Base-by-base conservation (phyloP, 1,140 invertebrate species). In the Nasonia longicornis region DNA sequence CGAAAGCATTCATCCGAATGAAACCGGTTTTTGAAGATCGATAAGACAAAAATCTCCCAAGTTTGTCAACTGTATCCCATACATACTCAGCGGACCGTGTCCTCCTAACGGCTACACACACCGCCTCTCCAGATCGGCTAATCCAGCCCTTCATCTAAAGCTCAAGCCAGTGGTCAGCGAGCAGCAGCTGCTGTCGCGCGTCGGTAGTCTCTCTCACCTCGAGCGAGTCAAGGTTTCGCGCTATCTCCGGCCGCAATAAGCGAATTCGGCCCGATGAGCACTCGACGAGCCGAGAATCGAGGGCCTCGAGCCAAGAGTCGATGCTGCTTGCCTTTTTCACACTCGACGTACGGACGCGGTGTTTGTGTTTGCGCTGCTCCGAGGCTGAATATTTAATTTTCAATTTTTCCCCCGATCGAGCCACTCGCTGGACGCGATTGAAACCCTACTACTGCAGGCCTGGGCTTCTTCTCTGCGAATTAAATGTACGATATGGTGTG, bases 231-330 rank as follows among this genome's bases (percentile, higher is more conserved):
- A 69, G 66, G 66, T 22, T 76, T 70, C 42, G 64, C 12, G 35
- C 69, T 79, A 79, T 72, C 69, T 58, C 22, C 31, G 20, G 72
- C 77, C 69, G 77, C 77, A 79, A 63, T 69, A 67, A 70, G 66
- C 66, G n/a, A 22, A 66, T 72, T 38, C 69, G 69, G 69, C 42
- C 66, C 48, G 69, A 38, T 52, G 63, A 58, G 35, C 20, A 66
- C 70, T 73, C 52, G 58, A 72, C 70, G 35, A 79, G 26, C 52
- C 78, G 78, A 64, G 38, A 79, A 66, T 63, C 66, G 16, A 38
- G 48, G 16, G 42, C 4, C 52, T 58, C 52, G 52, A 58, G 52
- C 52, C 52, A 58, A 58, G 20, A 58, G 52, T 58, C 16, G 52
- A 58, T 58, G 52, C 52, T 58, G 20, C 52, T 58, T 58, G 52